phyloP scores from a whole-genome alignment of 2,113 vertebrate species.

The Parotia lawesii region DNA sequence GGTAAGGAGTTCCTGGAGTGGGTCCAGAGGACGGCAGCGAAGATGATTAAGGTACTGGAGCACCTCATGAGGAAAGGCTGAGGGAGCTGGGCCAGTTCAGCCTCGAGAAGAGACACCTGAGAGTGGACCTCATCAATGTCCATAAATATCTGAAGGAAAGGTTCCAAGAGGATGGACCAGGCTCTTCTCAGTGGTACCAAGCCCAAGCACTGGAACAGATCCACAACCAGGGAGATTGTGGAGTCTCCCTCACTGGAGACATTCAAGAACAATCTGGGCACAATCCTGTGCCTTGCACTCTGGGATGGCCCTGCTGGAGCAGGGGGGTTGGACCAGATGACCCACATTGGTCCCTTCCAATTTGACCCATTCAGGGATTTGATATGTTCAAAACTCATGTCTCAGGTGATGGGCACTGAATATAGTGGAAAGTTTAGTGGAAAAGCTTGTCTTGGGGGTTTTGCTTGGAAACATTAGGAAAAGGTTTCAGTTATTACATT shows the following conservation, averaged over 20 bases:
- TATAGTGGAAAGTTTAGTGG: neutral
- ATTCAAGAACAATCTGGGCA: neutral
- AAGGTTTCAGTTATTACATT: neutral
- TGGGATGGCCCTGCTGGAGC: neutral
- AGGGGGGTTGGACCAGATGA: neutral
- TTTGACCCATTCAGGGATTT: neutral
- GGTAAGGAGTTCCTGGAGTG: accelerated
- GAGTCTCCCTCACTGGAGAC: neutral
- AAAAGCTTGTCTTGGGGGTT: neutral
- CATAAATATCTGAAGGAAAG: neutral
- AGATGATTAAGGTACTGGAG: neutral
- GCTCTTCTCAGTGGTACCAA: neutral
- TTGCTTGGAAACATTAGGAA: neutral
- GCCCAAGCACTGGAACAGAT: neutral
- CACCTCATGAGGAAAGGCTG: neutral
- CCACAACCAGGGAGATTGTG: neutral
- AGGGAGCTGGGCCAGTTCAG: neutral
- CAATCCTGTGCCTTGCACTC: neutral
- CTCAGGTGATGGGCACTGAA: neutral
- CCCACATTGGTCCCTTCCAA: neutral
- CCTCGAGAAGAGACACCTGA: neutral
- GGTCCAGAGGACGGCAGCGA: neutral
- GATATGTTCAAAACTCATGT: neutral
- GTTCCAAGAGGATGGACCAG: neutral
- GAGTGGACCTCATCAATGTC: neutral